These are phyloP conservation scores for Pygoscelis adeliae DNA, from an alignment of 2,113 vertebrate species.

Conservation along the genomic window DNA sequence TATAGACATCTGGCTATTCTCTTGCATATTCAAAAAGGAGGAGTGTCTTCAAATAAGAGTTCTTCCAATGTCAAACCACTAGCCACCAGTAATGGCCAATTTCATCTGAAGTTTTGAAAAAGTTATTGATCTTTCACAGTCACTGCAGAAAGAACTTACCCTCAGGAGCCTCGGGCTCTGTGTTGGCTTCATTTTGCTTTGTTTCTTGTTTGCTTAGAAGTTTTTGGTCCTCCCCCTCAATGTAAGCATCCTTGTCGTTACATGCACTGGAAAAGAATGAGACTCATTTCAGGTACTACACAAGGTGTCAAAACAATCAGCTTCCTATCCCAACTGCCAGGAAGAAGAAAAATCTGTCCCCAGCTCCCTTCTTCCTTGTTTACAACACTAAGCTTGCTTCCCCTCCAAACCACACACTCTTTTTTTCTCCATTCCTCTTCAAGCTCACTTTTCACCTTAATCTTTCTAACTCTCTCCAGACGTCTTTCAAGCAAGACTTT, in stretches of 20 bases:
- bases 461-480: not conserved
- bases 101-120: not conserved
- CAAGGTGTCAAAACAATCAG: not conserved
- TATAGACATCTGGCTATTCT: too few species aligned
- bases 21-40: not conserved
- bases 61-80: not conserved
- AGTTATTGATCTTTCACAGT: rapidly evolving
- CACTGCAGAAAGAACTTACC: slow-evolving; percentile 30
- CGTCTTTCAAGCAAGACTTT: not conserved
- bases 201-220: not conserved
- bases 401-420: not conserved
- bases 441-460: not conserved
- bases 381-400: not conserved
- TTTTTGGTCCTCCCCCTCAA: not conserved
- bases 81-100: not conserved
- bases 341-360: not conserved
- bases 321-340: not conserved
- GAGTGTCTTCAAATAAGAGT: not conserved
- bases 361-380: not conserved
- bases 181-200: slow-evolving; percentile 11
- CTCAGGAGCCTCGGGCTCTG: not conserved
- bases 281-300: not conserved
- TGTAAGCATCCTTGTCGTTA: not conserved
- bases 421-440: not conserved
- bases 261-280: not conserved